These are phyloP conservation scores for Ceratoteleas bidentatus DNA, from an alignment of 1,140 invertebrate species.

Conservation along the genomic window DNA sequence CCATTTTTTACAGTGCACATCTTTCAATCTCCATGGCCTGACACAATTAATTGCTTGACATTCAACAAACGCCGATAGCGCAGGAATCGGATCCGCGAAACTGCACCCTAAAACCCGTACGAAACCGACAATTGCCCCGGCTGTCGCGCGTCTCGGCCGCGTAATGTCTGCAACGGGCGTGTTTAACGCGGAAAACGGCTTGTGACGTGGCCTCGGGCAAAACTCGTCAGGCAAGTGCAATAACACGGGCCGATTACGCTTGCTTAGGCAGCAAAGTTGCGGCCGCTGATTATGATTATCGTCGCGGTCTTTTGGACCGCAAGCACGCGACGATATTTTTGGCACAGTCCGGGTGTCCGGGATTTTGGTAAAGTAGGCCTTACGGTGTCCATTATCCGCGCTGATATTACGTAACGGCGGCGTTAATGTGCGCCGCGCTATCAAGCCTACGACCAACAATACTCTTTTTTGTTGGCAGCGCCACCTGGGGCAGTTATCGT, in stretches of 20 bases:
- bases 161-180: constrained; percentile 27
- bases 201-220: constrained; percentile 15
- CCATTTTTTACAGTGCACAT: no score
- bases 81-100: no score
- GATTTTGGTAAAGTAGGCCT: constrained; percentile 57
- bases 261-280: constrained; percentile 52
- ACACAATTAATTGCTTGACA: no score
- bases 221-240: constrained; percentile 52
- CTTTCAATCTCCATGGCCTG: no score
- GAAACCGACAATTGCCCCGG: no score
- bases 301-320: constrained; percentile 35
- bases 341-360: constrained; percentile 17
- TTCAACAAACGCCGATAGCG: no score
- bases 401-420: constrained; percentile 41
- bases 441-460: constrained; percentile 35
- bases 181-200: constrained; percentile 22
- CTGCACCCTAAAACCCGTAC: no score
- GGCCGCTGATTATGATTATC: constrained; percentile 48
- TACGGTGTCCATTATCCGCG: constrained; percentile 41
- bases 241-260: constrained; percentile 47
- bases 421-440: constrained; percentile 44
- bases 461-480: constrained; percentile 48
- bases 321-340: constrained; percentile 36
- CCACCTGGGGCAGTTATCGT: constrained; percentile 59
- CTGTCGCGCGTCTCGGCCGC: constrained; percentile 1